These are phyloP conservation scores for Megaustenia siamemsis DNA, from an alignment of 2,888 invertebrate species.

Conservation along the genomic window DNA sequence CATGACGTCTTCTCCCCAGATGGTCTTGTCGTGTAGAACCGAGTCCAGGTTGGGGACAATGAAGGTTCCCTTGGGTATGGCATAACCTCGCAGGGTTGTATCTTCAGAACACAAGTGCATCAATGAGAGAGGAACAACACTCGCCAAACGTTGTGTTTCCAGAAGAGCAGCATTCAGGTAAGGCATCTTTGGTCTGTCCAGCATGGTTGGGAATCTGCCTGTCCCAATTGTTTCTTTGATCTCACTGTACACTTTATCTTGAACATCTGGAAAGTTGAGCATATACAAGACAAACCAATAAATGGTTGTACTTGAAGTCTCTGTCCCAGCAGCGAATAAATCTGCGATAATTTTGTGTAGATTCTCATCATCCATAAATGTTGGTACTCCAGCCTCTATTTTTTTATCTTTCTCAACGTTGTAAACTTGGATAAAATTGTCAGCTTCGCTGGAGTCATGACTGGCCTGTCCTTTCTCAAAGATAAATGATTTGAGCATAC, in stretches of 20 bases:
- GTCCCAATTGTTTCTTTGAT: conserved; percentile 75
- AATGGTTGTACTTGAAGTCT: conserved; percentile 91
- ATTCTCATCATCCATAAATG: background rate
- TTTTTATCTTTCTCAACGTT: conserved; percentile 10
- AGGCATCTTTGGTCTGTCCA: background rate
- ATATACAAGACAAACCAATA: conserved; percentile 81
- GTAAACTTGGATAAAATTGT: conserved; percentile 13
- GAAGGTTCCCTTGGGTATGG: conserved; percentile 66
- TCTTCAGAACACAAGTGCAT: conserved; percentile 57
- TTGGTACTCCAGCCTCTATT: background rate
- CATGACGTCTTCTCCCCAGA: conserved; percentile 63
- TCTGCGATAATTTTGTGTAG: conserved; percentile 54
- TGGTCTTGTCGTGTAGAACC: conserved; percentile 61
- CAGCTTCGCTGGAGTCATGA: background rate
- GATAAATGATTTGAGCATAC: background rate
- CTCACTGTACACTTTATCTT: conserved; percentile 58
- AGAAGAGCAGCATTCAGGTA: background rate
- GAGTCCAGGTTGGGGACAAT: conserved; percentile 59
- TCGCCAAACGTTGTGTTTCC: background rate
- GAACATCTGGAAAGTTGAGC: conserved; percentile 84
- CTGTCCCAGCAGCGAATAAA: conserved; percentile 78
- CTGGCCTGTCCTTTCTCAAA: conserved; percentile 15
- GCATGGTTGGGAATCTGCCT: conserved; percentile 53
- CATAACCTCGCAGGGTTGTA: conserved; percentile 65
- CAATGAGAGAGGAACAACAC: conserved; percentile 57